These are phyloP conservation scores for Poeciliopsis paucimaculata DNA, from an alignment of 2,797 vertebrate species.

Conservation along the genomic window DNA sequence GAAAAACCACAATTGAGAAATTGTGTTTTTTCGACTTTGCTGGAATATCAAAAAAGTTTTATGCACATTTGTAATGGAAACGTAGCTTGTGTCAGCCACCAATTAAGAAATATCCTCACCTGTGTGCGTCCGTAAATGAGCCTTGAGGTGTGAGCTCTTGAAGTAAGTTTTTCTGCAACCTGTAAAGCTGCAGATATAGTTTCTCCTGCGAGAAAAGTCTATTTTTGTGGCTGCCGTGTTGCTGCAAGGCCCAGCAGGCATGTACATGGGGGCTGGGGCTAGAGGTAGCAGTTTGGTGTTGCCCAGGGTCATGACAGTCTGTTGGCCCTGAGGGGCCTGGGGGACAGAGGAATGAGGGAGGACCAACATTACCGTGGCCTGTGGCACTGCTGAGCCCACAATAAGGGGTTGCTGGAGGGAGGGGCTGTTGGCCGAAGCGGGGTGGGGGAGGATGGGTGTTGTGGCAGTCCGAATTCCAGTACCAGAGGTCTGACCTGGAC, in stretches of 20 bases:
- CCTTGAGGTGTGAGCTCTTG: slow-evolving; percentile 99
- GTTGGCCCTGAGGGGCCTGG: slow-evolving; percentile 78
- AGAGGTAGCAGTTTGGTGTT: slow-evolving; percentile 93
- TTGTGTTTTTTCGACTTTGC: too few relatives aligned
- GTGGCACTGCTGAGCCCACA: slow-evolving; percentile 87
- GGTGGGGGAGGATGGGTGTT: slow-evolving; percentile 81
- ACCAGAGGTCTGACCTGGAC: slow-evolving; percentile 73
- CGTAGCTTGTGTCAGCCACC: not conserved
- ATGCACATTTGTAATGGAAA: too few relatives aligned
- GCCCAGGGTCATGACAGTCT: slow-evolving; percentile 88
- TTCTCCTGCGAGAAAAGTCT: slow-evolving; percentile 94
- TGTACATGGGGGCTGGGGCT: slow-evolving; percentile 91
- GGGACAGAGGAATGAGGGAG: slow-evolving; percentile 87
- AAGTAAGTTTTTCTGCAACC: slow-evolving; percentile 98
- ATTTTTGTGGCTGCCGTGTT: slow-evolving; percentile 77
- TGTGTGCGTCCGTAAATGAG: slow-evolving; percentile 98
- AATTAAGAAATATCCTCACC: slow-evolving; percentile 76
- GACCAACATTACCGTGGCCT: slow-evolving; percentile 94
- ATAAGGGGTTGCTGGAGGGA: slow-evolving; percentile 85
- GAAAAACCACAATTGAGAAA: too few relatives aligned
- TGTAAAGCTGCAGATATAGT: slow-evolving; percentile 92
- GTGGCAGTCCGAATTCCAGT: slow-evolving; percentile 78
- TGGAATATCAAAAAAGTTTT: too few relatives aligned
- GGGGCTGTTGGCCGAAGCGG: slow-evolving; percentile 51
- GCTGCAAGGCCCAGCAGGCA: slow-evolving; percentile 86